Evolutionary conservation across 2,888 invertebrate genomes (phyloP).

Genomic region (Drosophila lacicola): DNA sequence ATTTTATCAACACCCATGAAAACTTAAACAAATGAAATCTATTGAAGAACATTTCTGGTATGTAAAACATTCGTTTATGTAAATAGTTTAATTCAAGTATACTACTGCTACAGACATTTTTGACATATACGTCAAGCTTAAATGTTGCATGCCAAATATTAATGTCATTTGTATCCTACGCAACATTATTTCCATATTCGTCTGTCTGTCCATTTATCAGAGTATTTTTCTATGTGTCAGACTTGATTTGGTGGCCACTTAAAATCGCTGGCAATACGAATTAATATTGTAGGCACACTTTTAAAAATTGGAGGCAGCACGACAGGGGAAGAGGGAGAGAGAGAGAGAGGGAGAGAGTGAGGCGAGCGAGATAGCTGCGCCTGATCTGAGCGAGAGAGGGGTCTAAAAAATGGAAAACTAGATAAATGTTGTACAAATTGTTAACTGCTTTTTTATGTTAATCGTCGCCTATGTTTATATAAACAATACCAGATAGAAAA

Average conservation of each 20-base stretch:
- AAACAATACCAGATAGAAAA: constrained; percentile 39
- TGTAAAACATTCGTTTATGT: too few species aligned
- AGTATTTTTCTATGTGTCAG: constrained; percentile 34
- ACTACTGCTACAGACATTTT: background rate
- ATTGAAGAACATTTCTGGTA: too few species aligned
- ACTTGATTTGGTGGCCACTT: constrained; percentile 66
- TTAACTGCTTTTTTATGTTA: constrained; percentile 80
- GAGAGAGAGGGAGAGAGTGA: background rate
- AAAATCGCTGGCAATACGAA: constrained; percentile 54
- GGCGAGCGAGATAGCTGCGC: too few species aligned
- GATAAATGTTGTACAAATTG: constrained; percentile 80
- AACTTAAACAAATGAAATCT: too few species aligned
- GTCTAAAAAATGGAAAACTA: constrained; percentile 70
- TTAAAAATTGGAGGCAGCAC: constrained; percentile 22
- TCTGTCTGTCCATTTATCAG: constrained; percentile 10
- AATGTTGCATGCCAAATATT: background rate
- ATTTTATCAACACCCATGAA: too few species aligned
- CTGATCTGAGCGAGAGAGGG: background rate
- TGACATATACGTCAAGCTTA: background rate
- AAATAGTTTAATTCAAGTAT: too few species aligned
- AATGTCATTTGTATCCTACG: constrained; percentile 54
- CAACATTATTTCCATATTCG: constrained; percentile 12
- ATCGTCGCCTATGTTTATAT: constrained; percentile 64
- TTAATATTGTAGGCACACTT: constrained; percentile 48
- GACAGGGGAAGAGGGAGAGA: background rate